Percentiles rank a stretch among this genome's conserved stretches.
Evolutionary conservation across 2,797 vertebrate genomes (phyloP).

Genomic region (Gobio occitaniae): DNA sequence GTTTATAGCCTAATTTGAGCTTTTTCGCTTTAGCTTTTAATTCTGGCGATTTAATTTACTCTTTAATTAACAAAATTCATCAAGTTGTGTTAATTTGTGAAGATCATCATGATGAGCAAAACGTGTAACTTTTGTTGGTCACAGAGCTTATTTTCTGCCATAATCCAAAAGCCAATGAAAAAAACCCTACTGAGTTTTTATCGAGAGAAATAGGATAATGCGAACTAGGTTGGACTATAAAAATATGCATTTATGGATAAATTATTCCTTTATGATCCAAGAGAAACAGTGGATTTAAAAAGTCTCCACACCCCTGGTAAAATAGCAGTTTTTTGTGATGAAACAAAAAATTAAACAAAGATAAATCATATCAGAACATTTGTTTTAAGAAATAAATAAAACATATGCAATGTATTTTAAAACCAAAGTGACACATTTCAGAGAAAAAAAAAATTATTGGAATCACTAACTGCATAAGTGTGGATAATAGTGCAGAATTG

Average conservation of each 20-base stretch:
- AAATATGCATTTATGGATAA: not conserved
- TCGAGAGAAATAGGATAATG: too few species aligned
- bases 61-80: too few species aligned
- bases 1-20: too few species aligned
- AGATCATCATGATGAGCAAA: not conserved
- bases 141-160: not conserved
- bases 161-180: not conserved
- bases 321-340: not conserved
- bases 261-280: not conserved
- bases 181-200: too few species aligned
- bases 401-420: not conserved
- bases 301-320: too few species aligned
- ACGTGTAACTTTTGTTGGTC: not conserved
- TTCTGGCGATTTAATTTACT: too few species aligned
- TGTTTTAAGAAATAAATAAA: not conserved
- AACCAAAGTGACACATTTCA: too few species aligned
- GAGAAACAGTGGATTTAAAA: not conserved
- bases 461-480: not conserved
- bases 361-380: not conserved
- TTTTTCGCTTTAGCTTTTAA: too few species aligned
- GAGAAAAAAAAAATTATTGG: not conserved
- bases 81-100: too few species aligned
- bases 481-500: not conserved
- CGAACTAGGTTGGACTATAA: too few species aligned
- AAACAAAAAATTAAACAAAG: too few species aligned